Evolutionary conservation across 2,113 vertebrate species (phyloP), one percentile per base, ranked within the genome.

Genomic region (Zapornia atra): DNA sequence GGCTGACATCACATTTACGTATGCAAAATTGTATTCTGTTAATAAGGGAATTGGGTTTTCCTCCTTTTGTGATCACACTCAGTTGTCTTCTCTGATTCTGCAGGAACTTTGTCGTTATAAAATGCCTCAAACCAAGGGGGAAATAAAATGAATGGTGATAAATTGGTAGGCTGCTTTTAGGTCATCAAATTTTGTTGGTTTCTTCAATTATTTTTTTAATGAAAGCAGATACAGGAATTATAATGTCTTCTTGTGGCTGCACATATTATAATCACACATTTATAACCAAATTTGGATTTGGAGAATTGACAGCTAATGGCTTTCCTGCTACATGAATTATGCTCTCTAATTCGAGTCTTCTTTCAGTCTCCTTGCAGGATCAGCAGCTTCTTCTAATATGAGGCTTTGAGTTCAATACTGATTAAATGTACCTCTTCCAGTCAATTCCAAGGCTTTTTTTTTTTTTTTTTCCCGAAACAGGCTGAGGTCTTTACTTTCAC

Each of bases 111-210:
- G 3, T 54, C 8, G 14, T 66, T 86, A 40, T 0, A 91, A 60
- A 46, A 78, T 57, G 24, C 31, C 9, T 86, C 12, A 85, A 48
- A 68, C 38, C 0, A 0, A 59, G 15, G 20, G 16, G 7, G 18
- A 69, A 82, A 36, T 82, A 33, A 86, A 75, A 53, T 54, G 44
- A n/a, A 22, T 1, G 6, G 21, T 70, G 57, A 2, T 78, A 64
- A 72, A 51, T 93, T n/a, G 24, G 3, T 75, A 48, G 28, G 17
- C 12, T 68, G 11, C 26, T 70, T 86, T 84, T 60, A 87, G 33
- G 20, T 36, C 8, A 53, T 64, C 11, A 78, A 3, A 76, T 77
- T 82, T 33, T 59, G 33, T 50, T 51, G 50, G 24, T 85, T 86
- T 54, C 12, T 83, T 50, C 54, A 24, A 31, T 90, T 53, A 11